Evolutionary conservation across 2,113 vertebrate genomes (phyloP), one percentile per base, ranked within the genome.

Genomic region (Ciconia boyciana): DNA sequence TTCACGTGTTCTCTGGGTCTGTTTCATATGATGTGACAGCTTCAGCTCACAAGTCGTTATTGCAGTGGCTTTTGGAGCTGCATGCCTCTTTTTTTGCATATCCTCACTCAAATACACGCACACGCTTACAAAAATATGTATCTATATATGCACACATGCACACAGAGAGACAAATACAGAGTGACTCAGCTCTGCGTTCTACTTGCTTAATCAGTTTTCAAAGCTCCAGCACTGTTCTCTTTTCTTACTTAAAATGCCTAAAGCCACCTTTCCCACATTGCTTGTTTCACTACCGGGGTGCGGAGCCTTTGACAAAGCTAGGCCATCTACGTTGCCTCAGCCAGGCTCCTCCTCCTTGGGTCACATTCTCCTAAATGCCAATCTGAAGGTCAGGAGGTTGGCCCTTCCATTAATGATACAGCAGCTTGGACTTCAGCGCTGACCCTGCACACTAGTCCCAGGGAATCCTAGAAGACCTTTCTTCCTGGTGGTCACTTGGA

Each of bases 21-120:
- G 76, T 95, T 97, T 95, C 94, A 93, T 90, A 94, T 70, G 91
- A 93, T 94, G 83, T 94, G 97, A 95, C 95, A 94, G 84, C 71
- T 96, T 95, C 94, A 95, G 94, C 75, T 95, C 25, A 8, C 51
- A 7, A 88, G 62, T 83, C 6, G 2, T 86, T 85, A 86, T 58
- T 88, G 87, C 93, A 94, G 65, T 83, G 82, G 89, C 95, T 96
- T 91, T 95, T 91, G 91, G 94, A 94, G 77, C 68, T 3, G 66
- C 39, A 6, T 79, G 66, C 66, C 77, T 87, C 57, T 87, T 72
- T 79, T 78, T 90, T 85, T 77, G 64, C 78, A 57, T 77, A 83
- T 70, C 66, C 87, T 95, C 75, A 44, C 78, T 94, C 75, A 83
- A 87, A 95, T 39, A 87, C 84, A 89, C 1, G 1, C 84, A 79